These are phyloP conservation scores for Gymnarchus niloticus DNA, from an alignment of 2,113 vertebrate genomes.

Conservation along the genomic window DNA sequence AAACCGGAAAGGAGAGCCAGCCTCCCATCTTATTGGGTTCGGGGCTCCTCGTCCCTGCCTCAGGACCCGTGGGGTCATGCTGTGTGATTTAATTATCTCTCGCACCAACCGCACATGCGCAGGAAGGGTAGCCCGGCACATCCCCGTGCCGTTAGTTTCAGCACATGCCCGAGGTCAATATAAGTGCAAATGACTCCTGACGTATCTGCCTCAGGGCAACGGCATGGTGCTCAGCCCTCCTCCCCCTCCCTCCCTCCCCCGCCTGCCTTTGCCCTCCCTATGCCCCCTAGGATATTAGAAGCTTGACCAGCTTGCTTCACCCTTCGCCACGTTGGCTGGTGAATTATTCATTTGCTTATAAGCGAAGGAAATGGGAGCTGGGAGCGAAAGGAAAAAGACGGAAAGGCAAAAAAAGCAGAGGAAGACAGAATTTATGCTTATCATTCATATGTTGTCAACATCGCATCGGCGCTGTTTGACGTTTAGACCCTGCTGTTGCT, in stretches of 20 bases:
- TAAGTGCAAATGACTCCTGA: constrained; percentile 65
- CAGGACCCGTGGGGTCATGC: constrained; percentile 47
- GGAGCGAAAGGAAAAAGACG: constrained; percentile 31
- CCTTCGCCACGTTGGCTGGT: constrained; percentile 70
- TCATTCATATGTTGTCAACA: constrained; percentile 49
- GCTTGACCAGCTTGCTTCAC: constrained; percentile 76
- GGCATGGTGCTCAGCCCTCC: background rate
- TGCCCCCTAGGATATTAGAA: constrained; percentile 69
- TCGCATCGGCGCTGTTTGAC: constrained; percentile 51
- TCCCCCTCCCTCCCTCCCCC: constrained; percentile 40
- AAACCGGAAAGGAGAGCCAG: background rate
- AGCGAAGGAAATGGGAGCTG: constrained; percentile 41
- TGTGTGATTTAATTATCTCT: constrained; percentile 54
- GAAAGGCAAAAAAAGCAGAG: constrained; percentile 32
- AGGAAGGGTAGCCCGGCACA: constrained; percentile 30
- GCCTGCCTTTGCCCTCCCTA: constrained; percentile 54
- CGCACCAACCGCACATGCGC: constrained; percentile 35
- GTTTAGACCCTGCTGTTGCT: constrained; percentile 30
- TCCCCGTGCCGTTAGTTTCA: constrained; percentile 49
- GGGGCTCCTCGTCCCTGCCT: constrained; percentile 40
- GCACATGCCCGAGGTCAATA: constrained; percentile 57
- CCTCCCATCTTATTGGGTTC: constrained; percentile 33
- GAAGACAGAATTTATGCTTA: background rate
- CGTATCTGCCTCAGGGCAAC: constrained; percentile 3
- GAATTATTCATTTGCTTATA: constrained; percentile 73